Base-by-base conservation (phyloP, 2,797 vertebrate species). In the Mycteria americana region DNA sequence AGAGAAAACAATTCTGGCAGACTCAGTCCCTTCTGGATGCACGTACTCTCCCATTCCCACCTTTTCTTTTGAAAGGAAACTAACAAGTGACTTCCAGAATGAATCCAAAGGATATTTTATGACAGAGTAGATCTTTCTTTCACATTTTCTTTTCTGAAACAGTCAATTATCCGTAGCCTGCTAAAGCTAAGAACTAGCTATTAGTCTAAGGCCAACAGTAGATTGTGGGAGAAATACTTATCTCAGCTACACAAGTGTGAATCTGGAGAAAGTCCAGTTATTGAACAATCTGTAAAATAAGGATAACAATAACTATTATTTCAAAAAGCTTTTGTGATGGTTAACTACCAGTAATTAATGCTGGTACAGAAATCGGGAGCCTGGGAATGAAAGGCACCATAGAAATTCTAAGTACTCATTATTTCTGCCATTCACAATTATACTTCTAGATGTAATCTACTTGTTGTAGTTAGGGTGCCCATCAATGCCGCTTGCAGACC, bases 241-340 rank as follows among this genome's bases (percentile, higher is more conserved):
- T 92, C 77, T 89, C 78, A 53, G 75, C 67, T 72, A 90, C 48
- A 86, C 90, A 85, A 93, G 53, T 57, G 31, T 78, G 31, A 83
- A 80, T 43, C 53, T 94, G 93, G 89, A 94, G 17, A 18, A 48
- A 80, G 33, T 96, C 86, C 92, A 92, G 68, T 73, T 63, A 87
- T 68, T 89, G 91, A 77, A 85, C 81, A 89, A 74, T 46, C 84
- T 88, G 89, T 95, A 92, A 93, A 92, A 94, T 87, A 77, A 91
- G 43, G 31, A 74, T 63, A 96, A 93, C 80, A 95, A 56, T 79
- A 95, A 74, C 60, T 76, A 89, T 63, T 87, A 95, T 93, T 92
- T 92, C 37, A 75, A 43, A 88, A 64, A 60, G 11, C 33, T 84
- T 85, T 85, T 89, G 75, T 85, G 37, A 78, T 60, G 4, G 25